A percentile compares a stretch with the other conserved stretches of the same genome.
These are phyloP conservation scores for Macrotrachela quadricornifera DNA, from an alignment of 1,140 invertebrate species.

Conservation along the genomic window DNA sequence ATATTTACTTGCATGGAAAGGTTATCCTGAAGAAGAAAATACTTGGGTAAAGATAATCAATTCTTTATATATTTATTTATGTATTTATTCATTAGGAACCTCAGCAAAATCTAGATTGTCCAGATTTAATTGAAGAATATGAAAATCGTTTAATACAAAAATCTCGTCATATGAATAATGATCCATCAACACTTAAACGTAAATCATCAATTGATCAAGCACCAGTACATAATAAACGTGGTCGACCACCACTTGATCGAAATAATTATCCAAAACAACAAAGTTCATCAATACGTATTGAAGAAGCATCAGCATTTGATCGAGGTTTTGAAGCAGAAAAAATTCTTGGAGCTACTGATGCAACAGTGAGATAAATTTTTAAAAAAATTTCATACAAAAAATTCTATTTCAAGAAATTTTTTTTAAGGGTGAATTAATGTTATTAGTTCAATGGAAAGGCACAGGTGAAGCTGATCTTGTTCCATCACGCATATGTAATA, in stretches of 20 bases:
- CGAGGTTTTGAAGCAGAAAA: slow-evolving; percentile 68
- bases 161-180: slow-evolving; percentile 9
- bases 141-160: slow-evolving; percentile 39
- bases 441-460: slow-evolving; percentile 91
- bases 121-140: slow-evolving; percentile 68
- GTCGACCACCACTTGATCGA: no score
- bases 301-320: slow-evolving; percentile 48
- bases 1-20: slow-evolving; percentile 76
- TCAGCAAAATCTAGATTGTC: slow-evolving; percentile 52
- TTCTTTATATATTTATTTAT: background rate
- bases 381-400: no score
- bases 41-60: background rate
- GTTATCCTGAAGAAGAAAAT: slow-evolving; percentile 38
- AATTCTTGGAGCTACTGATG: slow-evolving; percentile 82
- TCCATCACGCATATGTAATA: slow-evolving; percentile 66
- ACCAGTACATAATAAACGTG: no score
- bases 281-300: background rate
- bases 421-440: slow-evolving; percentile 75
- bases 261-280: no score
- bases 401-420: no score
- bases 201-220: slow-evolving; percentile 12
- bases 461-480: slow-evolving; percentile 83
- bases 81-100: slow-evolving; percentile 17
- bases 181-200: slow-evolving; percentile 16
- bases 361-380: slow-evolving; percentile 74